phyloP scores from a whole-genome alignment of 2,888 invertebrate genomes.

The Periphyllus acericola region DNA sequence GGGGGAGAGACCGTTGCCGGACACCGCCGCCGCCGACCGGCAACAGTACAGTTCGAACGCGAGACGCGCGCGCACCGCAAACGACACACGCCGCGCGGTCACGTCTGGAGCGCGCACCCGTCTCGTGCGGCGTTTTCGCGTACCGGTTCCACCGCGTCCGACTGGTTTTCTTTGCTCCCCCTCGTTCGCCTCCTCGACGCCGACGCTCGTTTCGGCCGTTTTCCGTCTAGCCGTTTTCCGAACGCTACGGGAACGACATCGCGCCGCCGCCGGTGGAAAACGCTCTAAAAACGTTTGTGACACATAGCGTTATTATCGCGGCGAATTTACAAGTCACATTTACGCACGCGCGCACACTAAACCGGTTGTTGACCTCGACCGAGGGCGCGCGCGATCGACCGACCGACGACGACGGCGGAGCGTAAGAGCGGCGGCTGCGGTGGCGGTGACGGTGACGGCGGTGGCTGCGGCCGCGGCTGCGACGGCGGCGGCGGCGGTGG shows the following conservation, averaged over 20 bases:
- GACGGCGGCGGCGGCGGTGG: neutral
- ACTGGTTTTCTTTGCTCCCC: neutral
- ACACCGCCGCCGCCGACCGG: neutral
- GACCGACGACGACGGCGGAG: neutral
- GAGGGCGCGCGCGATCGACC: constrained; percentile 34
- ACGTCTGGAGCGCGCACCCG: neutral
- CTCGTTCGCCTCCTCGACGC: neutral
- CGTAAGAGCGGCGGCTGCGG: constrained; percentile 14
- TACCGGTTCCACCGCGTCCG: neutral
- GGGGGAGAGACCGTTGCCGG: constrained; percentile 15
- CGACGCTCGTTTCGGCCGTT: neutral
- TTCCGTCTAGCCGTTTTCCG: neutral
- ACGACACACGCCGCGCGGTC: neutral
- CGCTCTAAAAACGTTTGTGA: too few species aligned
- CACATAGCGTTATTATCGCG: neutral
- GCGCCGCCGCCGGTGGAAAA: neutral
- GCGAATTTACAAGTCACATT: neutral
- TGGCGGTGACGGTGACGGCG: neutral
- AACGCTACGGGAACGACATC: neutral
- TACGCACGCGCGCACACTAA: constrained; percentile 5
- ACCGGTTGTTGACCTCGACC: constrained; percentile 59
- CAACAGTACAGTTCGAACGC: constrained; percentile 42
- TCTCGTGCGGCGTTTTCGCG: neutral
- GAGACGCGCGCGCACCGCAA: constrained; percentile 33
- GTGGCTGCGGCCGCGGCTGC: neutral